These are phyloP conservation scores for Coregonus clupeaformis DNA, from an alignment of 2,113 vertebrate species.

Conservation along the genomic window DNA sequence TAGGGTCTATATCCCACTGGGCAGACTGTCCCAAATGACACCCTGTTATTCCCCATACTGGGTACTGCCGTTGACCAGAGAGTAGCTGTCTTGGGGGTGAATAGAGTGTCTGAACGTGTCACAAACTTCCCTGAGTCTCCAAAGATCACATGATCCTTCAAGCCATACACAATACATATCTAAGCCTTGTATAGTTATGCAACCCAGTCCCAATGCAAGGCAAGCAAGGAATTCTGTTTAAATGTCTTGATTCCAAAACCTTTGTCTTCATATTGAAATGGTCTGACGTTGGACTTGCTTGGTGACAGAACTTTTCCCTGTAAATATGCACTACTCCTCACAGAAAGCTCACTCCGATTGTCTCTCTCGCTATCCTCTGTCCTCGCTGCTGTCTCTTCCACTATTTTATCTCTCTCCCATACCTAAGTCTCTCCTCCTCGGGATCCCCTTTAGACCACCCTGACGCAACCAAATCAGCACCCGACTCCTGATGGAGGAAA, in stretches of 20 bases:
- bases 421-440: constrained; percentile 24
- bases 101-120: background rate
- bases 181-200: too few species aligned
- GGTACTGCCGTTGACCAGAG: background rate
- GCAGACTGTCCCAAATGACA: background rate
- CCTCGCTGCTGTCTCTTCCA: background rate
- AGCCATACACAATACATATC: background rate
- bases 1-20: background rate
- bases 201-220: background rate
- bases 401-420: background rate
- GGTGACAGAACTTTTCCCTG: background rate
- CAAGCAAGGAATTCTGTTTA: background rate
- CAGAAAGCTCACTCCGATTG: constrained; percentile 50
- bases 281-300: background rate
- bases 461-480: constrained; percentile 24
- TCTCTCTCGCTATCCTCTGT: constrained; percentile 34
- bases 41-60: background rate
- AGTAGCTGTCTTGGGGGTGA: too few species aligned
- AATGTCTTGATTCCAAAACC: background rate
- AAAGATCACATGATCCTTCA: constrained; percentile 32
- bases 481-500: constrained; percentile 22
- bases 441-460: background rate
- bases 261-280: background rate
- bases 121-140: constrained; percentile 70
- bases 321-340: background rate